Base-by-base conservation (phyloP, 2,797 vertebrate genomes). In the Chrosomus eos region DNA sequence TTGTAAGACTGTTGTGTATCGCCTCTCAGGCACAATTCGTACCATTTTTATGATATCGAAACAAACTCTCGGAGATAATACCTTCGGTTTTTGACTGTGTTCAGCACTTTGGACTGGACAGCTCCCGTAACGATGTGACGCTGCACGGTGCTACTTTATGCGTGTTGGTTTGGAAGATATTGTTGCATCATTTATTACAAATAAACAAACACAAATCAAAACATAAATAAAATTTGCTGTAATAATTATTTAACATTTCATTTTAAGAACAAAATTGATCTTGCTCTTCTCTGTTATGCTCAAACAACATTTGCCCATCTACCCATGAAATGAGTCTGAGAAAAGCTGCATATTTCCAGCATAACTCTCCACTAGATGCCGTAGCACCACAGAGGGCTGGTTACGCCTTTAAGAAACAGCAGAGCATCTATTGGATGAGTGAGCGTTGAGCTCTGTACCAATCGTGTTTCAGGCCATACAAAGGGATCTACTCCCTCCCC, bases 401-500 rank as follows among this genome's bases (percentile, higher is more conserved):
- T 21, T 82, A 28, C 48, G 43, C 38, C 79, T 82, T 82, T 87
- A 83, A 86, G n/a, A 71, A 26, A 9, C 9, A 26, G 16, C 4
- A 4, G 16, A 6, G 0, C 31, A 40, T 66, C 36, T 48, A 87
- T 88, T 90, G 86, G 86, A 77, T 28, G 21, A 68, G 40, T 18
- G 5, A 18, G 28, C 2, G n/a, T 36, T 83, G 21, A 31, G 76
- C 68, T 62, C 28, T 77, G 19, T 18, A 9, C 89, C 89, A 90
- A 88, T 90, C 33, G 36, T n/a, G 58, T 4, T 38, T 28, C 1
- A 55, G 19, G 43, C 51, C 16, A 33, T 67, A 86, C 82, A 86
- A 88, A 85, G 86, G 66, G 88, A 90, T 90, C 90, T 79, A 86
- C 81, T 90, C 82, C 88, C 88, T 86, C 84, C 86, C 84, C 31